These are phyloP conservation scores for Steinernema carpocapsae DNA, from an alignment of 2,888 invertebrate genomes.

Conservation along the genomic window DNA sequence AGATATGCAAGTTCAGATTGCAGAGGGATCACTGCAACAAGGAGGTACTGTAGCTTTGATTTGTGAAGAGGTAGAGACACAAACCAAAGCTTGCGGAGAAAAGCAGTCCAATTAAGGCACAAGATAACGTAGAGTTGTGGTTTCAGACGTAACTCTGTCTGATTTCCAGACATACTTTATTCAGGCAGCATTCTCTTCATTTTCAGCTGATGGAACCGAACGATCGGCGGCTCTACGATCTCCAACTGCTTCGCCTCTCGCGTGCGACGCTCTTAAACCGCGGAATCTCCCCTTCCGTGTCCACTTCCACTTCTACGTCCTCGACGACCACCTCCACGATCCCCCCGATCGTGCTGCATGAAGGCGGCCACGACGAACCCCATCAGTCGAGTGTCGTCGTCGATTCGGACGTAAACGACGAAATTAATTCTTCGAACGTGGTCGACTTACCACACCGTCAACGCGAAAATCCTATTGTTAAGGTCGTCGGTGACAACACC, in stretches of 20 bases:
- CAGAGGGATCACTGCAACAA: conserved; percentile 49
- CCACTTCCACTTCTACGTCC: neutral
- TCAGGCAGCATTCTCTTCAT: too few relatives aligned
- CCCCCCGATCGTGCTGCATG: neutral
- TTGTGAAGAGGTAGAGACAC: too few relatives aligned
- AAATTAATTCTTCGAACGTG: neutral
- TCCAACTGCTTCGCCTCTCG: conserved; percentile 44
- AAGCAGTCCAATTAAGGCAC: too few relatives aligned
- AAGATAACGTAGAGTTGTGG: too few relatives aligned
- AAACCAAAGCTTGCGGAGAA: too few relatives aligned
- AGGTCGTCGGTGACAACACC: conserved; percentile 6
- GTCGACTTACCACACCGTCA: neutral
- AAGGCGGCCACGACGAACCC: neutral
- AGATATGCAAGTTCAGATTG: conserved; percentile 50
- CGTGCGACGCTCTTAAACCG: neutral
- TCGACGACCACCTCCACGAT: neutral
- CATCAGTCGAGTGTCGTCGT: neutral
- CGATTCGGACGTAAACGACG: conserved; percentile 4
- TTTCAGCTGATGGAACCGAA: conserved; percentile 50
- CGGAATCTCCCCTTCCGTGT: neutral
- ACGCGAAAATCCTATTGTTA: conserved; percentile 22
- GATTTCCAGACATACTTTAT: too few relatives aligned
- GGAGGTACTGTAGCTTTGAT: conserved; percentile 41
- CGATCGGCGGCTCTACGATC: conserved; percentile 49
- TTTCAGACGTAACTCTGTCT: too few relatives aligned